Evolutionary conservation across 2,888 invertebrate genomes (phyloP).

Genomic region (Pteria penguin): DNA sequence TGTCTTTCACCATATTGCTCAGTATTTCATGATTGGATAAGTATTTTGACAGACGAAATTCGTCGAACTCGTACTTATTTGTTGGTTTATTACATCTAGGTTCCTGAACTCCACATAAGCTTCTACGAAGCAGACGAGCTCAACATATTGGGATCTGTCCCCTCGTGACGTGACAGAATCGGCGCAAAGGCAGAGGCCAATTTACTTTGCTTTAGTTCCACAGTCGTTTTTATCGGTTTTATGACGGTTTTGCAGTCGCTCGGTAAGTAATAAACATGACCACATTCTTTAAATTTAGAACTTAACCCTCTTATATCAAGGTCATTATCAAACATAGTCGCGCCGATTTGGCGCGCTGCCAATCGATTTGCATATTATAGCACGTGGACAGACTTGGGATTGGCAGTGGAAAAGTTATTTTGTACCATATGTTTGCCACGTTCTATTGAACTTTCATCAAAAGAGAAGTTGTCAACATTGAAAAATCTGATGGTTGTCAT

Average conservation of each 20-base stretch:
- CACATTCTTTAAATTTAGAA: neutral
- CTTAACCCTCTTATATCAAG: constrained; percentile 35
- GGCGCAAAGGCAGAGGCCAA: constrained; percentile 43
- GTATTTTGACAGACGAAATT: too few species aligned
- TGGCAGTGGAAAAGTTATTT: neutral
- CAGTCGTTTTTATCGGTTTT: constrained; percentile 64
- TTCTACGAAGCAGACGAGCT: constrained; percentile 4
- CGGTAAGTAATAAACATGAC: constrained; percentile 59
- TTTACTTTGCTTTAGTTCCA: constrained; percentile 42
- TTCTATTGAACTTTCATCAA: neutral
- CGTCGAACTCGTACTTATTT: too few species aligned
- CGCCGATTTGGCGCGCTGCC: constrained; percentile 29
- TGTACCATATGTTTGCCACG: neutral
- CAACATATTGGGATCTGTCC: constrained; percentile 22
- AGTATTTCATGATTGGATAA: neutral
- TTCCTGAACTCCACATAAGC: neutral
- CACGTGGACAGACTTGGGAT: constrained; percentile 38
- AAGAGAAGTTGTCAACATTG: too few species aligned
- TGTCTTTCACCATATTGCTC: neutral
- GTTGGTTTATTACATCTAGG: neutral
- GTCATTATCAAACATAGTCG: constrained; percentile 37
- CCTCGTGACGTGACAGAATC: constrained; percentile 37
- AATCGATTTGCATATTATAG: constrained; percentile 4
- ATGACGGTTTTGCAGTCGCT: constrained; percentile 75
- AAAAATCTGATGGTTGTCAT: too few species aligned